Conservation (phyloP, 2,113 vertebrate species). For the Trematomus loennbergii region DNA sequence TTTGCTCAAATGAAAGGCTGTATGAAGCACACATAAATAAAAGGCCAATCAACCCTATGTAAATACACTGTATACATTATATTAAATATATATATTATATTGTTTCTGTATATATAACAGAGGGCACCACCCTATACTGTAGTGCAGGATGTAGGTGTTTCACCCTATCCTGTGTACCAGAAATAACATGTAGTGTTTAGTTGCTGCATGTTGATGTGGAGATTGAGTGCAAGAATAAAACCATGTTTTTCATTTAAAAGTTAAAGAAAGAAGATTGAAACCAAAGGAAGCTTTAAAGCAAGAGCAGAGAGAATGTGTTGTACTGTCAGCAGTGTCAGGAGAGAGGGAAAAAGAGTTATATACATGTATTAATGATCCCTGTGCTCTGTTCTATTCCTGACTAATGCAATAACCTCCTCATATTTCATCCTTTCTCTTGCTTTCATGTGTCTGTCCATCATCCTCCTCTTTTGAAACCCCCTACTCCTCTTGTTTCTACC, state of each 20-base stretch:
- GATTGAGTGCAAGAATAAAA: neutral
- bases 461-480: constrained; percentile 32
- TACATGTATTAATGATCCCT: constrained; percentile 48
- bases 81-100: too few relatives aligned
- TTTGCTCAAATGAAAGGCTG: constrained; percentile 2
- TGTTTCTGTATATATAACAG: constrained; percentile 14
- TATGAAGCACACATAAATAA: neutral
- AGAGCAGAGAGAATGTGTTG: constrained; percentile 12
- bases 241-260: neutral
- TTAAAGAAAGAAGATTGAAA: neutral
- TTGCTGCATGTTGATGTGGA: neutral
- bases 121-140: constrained; percentile 10
- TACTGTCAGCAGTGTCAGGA: constrained; percentile 49
- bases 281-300: neutral
- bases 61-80: neutral
- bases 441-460: constrained; percentile 54
- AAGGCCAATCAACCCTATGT: constrained; percentile 2
- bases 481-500: constrained; percentile 36
- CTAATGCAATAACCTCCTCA: constrained; percentile 50
- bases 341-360: constrained; percentile 13
- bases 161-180: neutral
- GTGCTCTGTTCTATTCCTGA: constrained; percentile 38
- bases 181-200: neutral
- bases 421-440: constrained; percentile 47
- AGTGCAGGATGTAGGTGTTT: constrained; percentile 11